These are phyloP conservation scores for Marmota flaviventris DNA, from an alignment of 2,113 vertebrate genomes.

Conservation along the genomic window DNA sequence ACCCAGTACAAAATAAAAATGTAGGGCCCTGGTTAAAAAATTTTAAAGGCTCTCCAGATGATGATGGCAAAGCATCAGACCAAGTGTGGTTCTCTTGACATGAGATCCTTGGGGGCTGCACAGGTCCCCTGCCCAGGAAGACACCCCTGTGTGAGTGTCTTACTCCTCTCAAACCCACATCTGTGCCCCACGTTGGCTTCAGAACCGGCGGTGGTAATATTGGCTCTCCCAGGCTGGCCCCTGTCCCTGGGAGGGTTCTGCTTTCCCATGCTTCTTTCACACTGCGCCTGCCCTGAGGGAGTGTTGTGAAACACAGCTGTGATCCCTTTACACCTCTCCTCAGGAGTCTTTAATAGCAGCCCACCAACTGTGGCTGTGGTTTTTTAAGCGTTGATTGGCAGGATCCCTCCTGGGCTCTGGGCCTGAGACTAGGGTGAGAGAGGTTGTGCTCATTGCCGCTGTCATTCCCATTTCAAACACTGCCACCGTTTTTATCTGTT, in stretches of 20 bases:
- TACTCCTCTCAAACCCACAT: not conserved
- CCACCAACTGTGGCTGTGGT: not conserved
- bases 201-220: not conserved
- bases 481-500: slow-evolving; percentile 15
- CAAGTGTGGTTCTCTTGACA: fast-evolving
- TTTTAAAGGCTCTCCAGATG: not conserved
- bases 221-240: not conserved
- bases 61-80: not conserved
- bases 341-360: not conserved
- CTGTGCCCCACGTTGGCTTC: not conserved
- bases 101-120: fast-evolving
- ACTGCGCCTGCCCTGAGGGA: not conserved
- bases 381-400: not conserved
- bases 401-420: not conserved
- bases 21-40: not conserved
- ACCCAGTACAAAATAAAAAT: not conserved
- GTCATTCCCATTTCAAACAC: slow-evolving; percentile 27
- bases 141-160: not conserved
- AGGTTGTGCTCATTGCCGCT: not conserved
- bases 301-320: not conserved
- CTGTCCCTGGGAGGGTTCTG: not conserved
- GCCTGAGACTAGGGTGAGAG: not conserved
- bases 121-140: too few relatives aligned
- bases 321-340: not conserved
- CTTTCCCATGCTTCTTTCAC: not conserved